These are phyloP conservation scores for Meliscaeva auricollis DNA, from an alignment of 2,888 invertebrate species.

Conservation along the genomic window DNA sequence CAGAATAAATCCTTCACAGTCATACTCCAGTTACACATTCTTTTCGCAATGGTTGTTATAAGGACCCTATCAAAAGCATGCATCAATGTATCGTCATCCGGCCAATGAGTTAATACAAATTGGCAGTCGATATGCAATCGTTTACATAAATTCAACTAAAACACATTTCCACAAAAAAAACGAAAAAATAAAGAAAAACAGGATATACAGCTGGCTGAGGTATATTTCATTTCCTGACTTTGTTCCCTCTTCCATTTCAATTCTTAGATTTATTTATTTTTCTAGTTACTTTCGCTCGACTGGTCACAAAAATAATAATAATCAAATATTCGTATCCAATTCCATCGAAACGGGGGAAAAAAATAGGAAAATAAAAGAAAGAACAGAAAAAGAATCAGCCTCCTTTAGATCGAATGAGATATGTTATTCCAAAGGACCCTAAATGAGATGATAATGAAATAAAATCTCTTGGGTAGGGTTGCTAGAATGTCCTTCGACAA, in stretches of 20 bases:
- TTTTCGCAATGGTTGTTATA: too few relatives aligned
- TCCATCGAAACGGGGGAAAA: not conserved
- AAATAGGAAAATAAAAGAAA: not conserved
- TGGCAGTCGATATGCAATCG: constrained; percentile 8
- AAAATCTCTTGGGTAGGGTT: constrained; percentile 16
- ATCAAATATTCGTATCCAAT: constrained; percentile 41
- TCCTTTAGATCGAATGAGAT: constrained; percentile 2
- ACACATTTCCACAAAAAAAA: not conserved
- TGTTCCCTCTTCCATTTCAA: not conserved
- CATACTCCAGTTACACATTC: too few relatives aligned
- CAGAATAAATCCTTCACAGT: not conserved
- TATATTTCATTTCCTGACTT: constrained; percentile 22
- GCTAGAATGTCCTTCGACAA: constrained; percentile 19
- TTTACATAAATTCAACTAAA: not conserved
- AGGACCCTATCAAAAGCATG: not conserved
- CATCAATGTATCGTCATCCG: not conserved
- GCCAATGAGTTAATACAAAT: constrained; percentile 5
- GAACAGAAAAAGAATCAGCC: not conserved
- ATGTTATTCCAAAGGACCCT: constrained; percentile 30
- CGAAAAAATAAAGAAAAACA: not conserved
- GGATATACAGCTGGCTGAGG: not conserved
- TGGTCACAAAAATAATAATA: constrained; percentile 42
- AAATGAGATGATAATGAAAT: constrained; percentile 69
- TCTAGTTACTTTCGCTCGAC: constrained; percentile 41
- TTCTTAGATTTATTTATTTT: constrained; percentile 53